Evolutionary conservation across 2,797 vertebrate genomes (phyloP), one percentile per base, ranked within the genome.

Genomic region (Pipistrellus pipistrellus): DNA sequence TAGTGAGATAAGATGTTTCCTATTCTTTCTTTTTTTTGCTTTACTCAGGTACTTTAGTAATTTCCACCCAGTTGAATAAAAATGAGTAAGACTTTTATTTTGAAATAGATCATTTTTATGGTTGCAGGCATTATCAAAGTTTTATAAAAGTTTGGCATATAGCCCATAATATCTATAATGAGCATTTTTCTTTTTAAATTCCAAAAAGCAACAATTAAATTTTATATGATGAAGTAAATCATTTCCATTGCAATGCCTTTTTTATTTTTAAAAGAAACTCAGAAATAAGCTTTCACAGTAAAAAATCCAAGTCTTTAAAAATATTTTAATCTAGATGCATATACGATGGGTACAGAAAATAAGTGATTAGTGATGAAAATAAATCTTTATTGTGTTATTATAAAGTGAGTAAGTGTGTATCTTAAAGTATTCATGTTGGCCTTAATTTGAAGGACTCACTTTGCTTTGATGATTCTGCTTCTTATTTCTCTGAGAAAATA

Each of bases 131-230:
- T 93, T 95, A 92, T 96, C 71, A 77, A 87, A 88, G 90, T 96
- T 97, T 96, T 94, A 92, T 93, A 95, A 96, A 97, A 96, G 85
- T 96, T 96, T 93, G 92, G 66, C 85, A 88, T 96, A 93, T 83
- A 91, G 82, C 78, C 81, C 48, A 83, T 88, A 57, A 84, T 93
- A 90, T 90, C 94, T 92, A 72, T 96, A 94, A 97, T 96, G 71
- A 96, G 51, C 48, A 80, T 86, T 95, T 95, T 96, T 66, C 53
- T 76, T 96, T 96, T 92, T 59, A 90, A 94, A 90, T 91, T 48
- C 77, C 69, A 92, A 95, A 94, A 94, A 95, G n/a, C 77, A 95
- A 87, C 91, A 95, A 92, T 97, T 95, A 96, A 88, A 96, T 93
- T 96, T 96, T 93, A 96, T 92, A 66, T 90, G 92, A 96, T 92